These are phyloP conservation scores for Halyomorpha halys DNA, from an alignment of 1,140 invertebrate genomes.

Conservation along the genomic window DNA sequence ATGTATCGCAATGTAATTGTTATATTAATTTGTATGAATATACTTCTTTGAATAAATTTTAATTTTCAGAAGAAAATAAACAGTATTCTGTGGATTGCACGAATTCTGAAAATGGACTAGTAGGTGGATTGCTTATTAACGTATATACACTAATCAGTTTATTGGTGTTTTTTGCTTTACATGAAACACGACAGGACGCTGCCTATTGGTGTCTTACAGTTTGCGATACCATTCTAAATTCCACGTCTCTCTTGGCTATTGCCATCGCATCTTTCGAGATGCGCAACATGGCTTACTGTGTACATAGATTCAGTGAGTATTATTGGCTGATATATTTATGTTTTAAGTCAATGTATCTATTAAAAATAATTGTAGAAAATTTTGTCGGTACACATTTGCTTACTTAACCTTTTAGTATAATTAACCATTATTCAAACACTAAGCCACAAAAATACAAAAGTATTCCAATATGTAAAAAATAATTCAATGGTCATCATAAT, in stretches of 20 bases:
- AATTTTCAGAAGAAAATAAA: conserved; percentile 38
- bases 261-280: conserved; percentile 49
- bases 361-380: no score
- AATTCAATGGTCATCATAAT: no score
- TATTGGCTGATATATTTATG: conserved; percentile 33
- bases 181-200: neutral
- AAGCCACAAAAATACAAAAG: no score
- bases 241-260: neutral
- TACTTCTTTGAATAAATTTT: neutral
- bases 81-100: conserved; percentile 53
- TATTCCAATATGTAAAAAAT: no score
- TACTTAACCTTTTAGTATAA: no score
- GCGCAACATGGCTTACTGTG: conserved; percentile 37
- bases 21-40: no score
- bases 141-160: conserved; percentile 60
- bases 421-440: no score
- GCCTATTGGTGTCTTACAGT: neutral
- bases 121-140: conserved; percentile 53
- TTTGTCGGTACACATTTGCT: no score
- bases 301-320: conserved; percentile 9
- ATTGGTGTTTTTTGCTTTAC: conserved; percentile 55
- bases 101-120: conserved; percentile 57
- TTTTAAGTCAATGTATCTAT: no score
- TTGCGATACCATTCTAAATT: conserved; percentile 5
- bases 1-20: no score